A percentile compares a stretch with the other conserved stretches of the same genome.
Evolutionary conservation across 2,113 vertebrate genomes (phyloP).

Genomic region (Halichoerus grypus): DNA sequence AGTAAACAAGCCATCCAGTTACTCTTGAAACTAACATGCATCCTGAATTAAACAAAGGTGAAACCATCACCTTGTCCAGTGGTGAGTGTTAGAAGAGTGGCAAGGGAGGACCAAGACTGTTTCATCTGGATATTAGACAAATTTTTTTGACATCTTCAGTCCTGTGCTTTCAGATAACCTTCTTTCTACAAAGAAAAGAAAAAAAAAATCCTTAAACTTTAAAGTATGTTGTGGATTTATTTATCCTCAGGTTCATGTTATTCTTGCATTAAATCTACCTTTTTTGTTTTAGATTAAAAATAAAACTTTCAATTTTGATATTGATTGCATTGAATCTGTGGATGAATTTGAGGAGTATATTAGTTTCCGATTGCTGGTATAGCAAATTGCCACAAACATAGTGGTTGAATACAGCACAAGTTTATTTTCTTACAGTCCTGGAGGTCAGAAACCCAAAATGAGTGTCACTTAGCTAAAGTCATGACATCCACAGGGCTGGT

Average conservation of each 20-base stretch:
- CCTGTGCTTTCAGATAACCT: conserved; percentile 83
- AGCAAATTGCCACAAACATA: neutral
- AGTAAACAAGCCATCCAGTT: conserved; percentile 94
- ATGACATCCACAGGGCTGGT: neutral
- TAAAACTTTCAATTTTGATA: neutral
- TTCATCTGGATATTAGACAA: conserved; percentile 85
- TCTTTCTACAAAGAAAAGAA: conserved; percentile 85
- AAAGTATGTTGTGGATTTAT: conserved; percentile 88
- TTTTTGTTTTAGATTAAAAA: conserved; percentile 84
- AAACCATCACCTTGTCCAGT: conserved; percentile 78
- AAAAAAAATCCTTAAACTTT: conserved; percentile 84
- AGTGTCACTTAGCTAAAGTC: neutral
- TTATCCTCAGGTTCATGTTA: conserved; percentile 87
- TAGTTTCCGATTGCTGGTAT: neutral
- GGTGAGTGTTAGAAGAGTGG: conserved; percentile 79
- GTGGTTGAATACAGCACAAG: neutral
- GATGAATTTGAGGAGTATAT: neutral
- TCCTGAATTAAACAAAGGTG: conserved; percentile 82
- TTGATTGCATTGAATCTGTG: neutral
- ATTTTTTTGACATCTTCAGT: conserved; percentile 81
- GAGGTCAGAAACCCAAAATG: neutral
- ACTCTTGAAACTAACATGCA: conserved; percentile 91
- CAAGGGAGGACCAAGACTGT: conserved; percentile 83
- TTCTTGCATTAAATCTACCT: conserved; percentile 87
- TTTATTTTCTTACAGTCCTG: neutral